phyloP scores from a whole-genome alignment of 2,797 vertebrate species.

The Xenops minutus region DNA sequence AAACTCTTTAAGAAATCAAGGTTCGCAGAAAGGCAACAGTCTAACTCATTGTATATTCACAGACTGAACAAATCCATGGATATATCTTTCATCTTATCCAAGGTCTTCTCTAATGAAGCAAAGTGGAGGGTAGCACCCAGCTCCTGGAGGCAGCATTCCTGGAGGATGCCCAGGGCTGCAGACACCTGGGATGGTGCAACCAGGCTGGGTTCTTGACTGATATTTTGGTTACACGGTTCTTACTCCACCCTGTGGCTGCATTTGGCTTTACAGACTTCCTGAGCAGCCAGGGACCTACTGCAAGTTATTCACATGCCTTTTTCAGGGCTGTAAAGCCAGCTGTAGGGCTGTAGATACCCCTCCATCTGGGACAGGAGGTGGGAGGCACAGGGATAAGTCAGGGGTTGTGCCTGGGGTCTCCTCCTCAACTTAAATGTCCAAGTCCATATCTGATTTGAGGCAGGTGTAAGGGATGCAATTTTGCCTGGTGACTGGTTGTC shows the following conservation, averaged over 20 bases:
- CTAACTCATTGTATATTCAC: neutral
- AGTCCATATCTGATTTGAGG: neutral
- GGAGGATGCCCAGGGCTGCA: neutral
- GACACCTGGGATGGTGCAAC: neutral
- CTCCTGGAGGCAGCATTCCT: neutral
- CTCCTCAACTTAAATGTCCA: neutral
- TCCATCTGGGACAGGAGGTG: neutral
- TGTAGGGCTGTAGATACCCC: neutral
- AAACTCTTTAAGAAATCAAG: neutral
- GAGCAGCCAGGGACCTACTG: neutral
- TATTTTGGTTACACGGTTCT: neutral
- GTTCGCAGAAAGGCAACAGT: neutral
- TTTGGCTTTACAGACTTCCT: neutral
- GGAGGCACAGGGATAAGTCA: neutral
- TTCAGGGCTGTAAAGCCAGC: neutral
- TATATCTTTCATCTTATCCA: neutral
- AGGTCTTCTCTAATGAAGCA: neutral
- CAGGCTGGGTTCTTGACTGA: neutral
- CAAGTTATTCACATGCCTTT: neutral
- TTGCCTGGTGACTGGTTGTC: neutral
- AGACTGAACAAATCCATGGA: neutral
- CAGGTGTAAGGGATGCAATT: neutral
- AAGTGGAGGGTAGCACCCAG: neutral
- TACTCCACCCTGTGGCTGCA: neutral
- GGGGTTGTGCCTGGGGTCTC: rapidly evolving